These are phyloP conservation scores for Semicossyphus pulcher DNA, from an alignment of 2,113 vertebrate species.

Conservation along the genomic window DNA sequence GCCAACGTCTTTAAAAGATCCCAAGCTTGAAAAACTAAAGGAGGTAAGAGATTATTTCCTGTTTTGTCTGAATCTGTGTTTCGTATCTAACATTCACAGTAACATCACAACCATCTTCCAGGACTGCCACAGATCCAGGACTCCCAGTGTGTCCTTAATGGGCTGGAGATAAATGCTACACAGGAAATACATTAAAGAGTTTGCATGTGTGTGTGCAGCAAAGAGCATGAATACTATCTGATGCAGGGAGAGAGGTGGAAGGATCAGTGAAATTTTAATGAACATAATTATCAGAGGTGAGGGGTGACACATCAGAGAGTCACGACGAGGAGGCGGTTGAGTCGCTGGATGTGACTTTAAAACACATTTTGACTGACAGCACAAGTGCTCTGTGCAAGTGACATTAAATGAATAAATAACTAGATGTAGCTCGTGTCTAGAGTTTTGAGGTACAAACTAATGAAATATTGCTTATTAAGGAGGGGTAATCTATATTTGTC, in stretches of 20 bases:
- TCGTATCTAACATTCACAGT: slow-evolving; percentile 3
- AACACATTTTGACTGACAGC: slow-evolving; percentile 16
- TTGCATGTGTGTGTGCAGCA: slow-evolving; percentile 14
- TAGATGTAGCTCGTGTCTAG: neutral
- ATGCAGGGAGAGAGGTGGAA: slow-evolving; percentile 45
- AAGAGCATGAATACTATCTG: slow-evolving; percentile 56
- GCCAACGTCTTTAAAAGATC: slow-evolving; percentile 79
- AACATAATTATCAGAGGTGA: slow-evolving; percentile 67
- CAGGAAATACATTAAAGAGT: slow-evolving; percentile 44
- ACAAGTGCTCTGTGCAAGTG: slow-evolving; percentile 19
- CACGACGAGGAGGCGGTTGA: neutral
- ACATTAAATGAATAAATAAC: slow-evolving; percentile 27
- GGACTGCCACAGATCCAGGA: neutral
- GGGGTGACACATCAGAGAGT: slow-evolving; percentile 46
- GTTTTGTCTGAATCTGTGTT: slow-evolving; percentile 3
- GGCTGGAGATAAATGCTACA: slow-evolving; percentile 30
- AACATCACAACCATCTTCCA: neutral
- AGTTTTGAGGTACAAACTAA: slow-evolving; percentile 5
- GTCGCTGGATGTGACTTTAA: slow-evolving; percentile 23
- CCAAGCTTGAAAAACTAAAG: slow-evolving; percentile 86
- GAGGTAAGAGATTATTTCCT: slow-evolving; percentile 76
- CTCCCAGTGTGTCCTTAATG: neutral
- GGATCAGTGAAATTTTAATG: slow-evolving; percentile 71
- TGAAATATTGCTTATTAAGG: neutral
- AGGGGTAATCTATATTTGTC: slow-evolving; percentile 1